These are phyloP conservation scores for Tylochromis polylepis DNA, from an alignment of 2,113 vertebrate species.

Conservation along the genomic window DNA sequence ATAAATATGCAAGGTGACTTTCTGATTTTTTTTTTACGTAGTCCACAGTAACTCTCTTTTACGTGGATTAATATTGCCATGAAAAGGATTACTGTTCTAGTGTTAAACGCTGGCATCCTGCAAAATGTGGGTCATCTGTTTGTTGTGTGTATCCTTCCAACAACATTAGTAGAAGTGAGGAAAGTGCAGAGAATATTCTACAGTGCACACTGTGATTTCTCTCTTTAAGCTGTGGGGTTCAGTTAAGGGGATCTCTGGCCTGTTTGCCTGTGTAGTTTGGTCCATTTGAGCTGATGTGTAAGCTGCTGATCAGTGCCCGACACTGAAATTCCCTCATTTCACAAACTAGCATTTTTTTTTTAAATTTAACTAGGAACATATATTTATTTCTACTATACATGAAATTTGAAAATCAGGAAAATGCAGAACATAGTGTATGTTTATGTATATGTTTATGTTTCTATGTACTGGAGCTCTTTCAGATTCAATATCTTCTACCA, in stretches of 20 bases:
- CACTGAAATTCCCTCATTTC: background rate
- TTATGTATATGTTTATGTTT: background rate
- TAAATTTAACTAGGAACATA: background rate
- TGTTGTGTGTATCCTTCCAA: background rate
- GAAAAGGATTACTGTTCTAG: background rate
- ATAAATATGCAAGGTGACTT: background rate
- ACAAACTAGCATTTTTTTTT: background rate
- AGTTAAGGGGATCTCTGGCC: background rate
- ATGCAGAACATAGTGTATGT: fast-evolving
- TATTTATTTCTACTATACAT: background rate
- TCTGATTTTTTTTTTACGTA: no score
- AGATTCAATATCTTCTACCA: background rate
- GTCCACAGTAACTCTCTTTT: background rate
- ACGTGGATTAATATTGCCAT: background rate
- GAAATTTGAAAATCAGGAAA: background rate
- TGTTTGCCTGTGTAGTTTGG: background rate
- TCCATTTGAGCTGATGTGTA: background rate
- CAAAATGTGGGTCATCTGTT: background rate
- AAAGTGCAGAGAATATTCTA: background rate
- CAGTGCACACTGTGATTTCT: background rate
- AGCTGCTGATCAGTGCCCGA: background rate
- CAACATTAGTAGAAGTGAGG: fast-evolving
- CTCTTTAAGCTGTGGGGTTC: background rate
- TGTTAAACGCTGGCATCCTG: background rate
- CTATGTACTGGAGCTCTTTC: background rate